Conservation (phyloP, 2,888 invertebrate genomes). For the Chrysina gloriosa region DNA sequence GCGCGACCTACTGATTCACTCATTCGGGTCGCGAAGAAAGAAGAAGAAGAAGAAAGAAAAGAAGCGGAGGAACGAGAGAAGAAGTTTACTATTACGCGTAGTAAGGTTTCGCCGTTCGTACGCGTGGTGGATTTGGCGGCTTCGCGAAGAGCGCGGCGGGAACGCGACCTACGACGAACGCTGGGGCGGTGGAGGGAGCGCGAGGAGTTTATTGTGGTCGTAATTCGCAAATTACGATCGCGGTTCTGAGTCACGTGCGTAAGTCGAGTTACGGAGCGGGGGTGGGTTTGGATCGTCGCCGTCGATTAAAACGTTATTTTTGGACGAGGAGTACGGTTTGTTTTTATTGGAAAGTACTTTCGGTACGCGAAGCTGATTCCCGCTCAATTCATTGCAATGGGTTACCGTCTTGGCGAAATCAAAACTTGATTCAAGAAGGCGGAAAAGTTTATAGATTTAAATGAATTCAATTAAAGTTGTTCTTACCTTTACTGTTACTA, state of each 20-base stretch:
- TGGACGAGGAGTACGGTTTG: neutral
- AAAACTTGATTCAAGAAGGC: too few species aligned
- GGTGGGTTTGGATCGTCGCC: neutral
- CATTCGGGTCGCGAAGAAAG: slow-evolving; percentile 26
- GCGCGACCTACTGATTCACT: slow-evolving; percentile 28
- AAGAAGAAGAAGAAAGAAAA: slow-evolving; percentile 28
- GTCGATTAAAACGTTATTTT: slow-evolving; percentile 26
- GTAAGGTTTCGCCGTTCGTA: slow-evolving; percentile 18
- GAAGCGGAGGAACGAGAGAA: too few species aligned
- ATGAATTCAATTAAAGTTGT: too few species aligned
- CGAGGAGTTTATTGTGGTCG: slow-evolving; percentile 29
- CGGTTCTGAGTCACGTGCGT: slow-evolving; percentile 17
- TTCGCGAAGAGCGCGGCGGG: too few species aligned
- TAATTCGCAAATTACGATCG: slow-evolving; percentile 27
- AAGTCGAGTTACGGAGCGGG: slow-evolving; percentile 1
- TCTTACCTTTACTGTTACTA: too few species aligned
- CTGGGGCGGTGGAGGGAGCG: neutral
- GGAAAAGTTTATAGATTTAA: too few species aligned
- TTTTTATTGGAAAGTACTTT: neutral
- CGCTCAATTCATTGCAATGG: too few species aligned
- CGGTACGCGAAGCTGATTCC: too few species aligned
- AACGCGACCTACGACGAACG: too few species aligned
- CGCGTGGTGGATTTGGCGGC: slow-evolving; percentile 1
- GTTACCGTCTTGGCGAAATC: too few species aligned
- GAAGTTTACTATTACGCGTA: too few species aligned